Base-by-base conservation (phyloP, 2,888 invertebrate species). In the Macrophya alboannulata region DNA sequence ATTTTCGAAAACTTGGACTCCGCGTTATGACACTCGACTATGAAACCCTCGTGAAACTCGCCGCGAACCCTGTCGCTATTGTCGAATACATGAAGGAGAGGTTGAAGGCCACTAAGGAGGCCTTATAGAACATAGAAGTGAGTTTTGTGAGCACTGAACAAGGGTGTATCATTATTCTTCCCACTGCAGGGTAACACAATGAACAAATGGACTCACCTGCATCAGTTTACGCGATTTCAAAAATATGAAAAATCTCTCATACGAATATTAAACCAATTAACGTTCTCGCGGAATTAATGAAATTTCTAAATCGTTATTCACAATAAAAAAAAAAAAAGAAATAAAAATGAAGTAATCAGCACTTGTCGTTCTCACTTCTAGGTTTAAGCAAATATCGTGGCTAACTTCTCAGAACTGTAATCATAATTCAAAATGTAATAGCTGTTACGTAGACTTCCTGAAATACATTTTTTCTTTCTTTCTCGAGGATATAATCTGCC, bases 1-100 rank as follows among this genome's bases (percentile, higher is more conserved):
- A 96, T 91, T 93, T 97, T 15, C 94, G 94, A 89, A 94, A 95
- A 88, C 92, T 96, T 74, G 97, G 96, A 4, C 94, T 96, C 87
- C 95, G 95, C 90, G 95, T 97, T 40, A 95, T 95, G 17, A 95
- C 94, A 86, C 90, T 97, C 6, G 95, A 95, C 88, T 96, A 95
- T 91, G 93, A 94, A 72, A 90, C 90, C 12, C 90, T 96, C 4
- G 94, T 94, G 85, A 94, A 94, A 89, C 92, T 95, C 86, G 94
- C 94, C 89, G 94, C 94, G 86, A 94, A 95, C 89, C 94, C 94
- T 68, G 92, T 90, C 84, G 94, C 94, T 76, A 91, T 96, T 86
- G 93, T 91, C 85, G 92, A 94, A 84, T 96, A 96, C 92, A 91
- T 96, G 74, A 90, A 91, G 81, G 92, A 95, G 76, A 93, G 93